Evolutionary conservation across 2,113 vertebrate genomes (phyloP).

Genomic region (Neodontobutis hainanensis): DNA sequence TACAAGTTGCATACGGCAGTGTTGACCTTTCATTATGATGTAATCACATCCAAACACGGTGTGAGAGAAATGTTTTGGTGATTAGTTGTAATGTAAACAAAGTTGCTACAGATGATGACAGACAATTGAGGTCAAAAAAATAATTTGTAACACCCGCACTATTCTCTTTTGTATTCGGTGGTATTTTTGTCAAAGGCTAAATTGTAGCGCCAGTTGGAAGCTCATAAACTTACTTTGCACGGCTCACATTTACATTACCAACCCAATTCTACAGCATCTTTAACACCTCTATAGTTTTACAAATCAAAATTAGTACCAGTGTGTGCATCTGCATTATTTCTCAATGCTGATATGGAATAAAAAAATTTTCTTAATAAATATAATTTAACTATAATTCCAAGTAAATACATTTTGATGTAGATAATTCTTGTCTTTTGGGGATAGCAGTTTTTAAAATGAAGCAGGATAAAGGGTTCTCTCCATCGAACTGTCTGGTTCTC

Average conservation of each 20-base stretch:
- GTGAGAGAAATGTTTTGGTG: constrained; percentile 1
- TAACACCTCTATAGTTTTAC: neutral
- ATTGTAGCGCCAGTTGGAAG: constrained; percentile 8
- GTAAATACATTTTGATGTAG: too few species aligned
- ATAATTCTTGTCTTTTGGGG: too few species aligned
- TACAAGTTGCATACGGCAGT: constrained; percentile 53
- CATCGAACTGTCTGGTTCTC: too few species aligned
- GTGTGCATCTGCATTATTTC: too few species aligned
- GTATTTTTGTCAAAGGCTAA: constrained; percentile 12
- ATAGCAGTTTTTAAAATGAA: too few species aligned
- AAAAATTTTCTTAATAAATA: too few species aligned
- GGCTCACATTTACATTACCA: neutral
- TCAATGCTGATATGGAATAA: too few species aligned
- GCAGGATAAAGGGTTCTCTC: too few species aligned
- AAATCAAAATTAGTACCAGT: constrained; percentile 1
- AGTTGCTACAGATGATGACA: too few species aligned
- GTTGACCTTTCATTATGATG: constrained; percentile 65
- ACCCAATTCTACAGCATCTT: too few species aligned
- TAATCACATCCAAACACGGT: constrained; percentile 38
- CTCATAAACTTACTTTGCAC: constrained; percentile 7
- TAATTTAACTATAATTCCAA: too few species aligned
- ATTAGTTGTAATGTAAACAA: neutral
- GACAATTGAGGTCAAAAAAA: constrained; percentile 1
- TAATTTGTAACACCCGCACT: constrained; percentile 17
- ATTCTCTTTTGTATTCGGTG: neutral